phyloP scores from a whole-genome alignment of 2,888 invertebrate genomes.

The Brachynemurus nebulosus region DNA sequence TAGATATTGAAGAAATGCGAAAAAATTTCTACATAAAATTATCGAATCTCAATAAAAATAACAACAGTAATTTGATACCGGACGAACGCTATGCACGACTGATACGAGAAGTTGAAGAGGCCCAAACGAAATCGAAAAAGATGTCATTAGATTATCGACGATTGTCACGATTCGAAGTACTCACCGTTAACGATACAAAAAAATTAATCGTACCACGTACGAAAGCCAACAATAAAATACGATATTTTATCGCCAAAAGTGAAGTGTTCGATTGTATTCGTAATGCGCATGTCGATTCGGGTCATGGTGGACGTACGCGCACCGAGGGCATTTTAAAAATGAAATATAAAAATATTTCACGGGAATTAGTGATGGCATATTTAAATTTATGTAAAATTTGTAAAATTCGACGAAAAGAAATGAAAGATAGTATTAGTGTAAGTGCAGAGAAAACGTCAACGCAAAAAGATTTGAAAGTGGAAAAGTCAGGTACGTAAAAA shows the following conservation, averaged over 20 bases:
- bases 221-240: neutral
- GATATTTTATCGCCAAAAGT: neutral
- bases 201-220: neutral
- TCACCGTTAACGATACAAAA: neutral
- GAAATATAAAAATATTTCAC: neutral
- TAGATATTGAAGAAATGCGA: constrained; percentile 5
- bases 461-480: no score
- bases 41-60: neutral
- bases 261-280: neutral
- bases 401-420: neutral
- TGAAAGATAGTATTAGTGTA: no score
- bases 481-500: no score
- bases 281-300: neutral
- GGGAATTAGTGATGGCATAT: neutral
- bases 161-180: neutral
- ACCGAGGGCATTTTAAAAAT: neutral
- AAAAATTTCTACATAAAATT: neutral
- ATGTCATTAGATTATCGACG: neutral
- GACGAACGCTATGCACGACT: neutral
- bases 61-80: neutral
- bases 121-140: neutral
- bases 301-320: neutral
- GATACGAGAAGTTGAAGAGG: neutral
- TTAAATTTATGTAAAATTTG: neutral
- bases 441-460: no score